Percentiles rank a stretch among this genome's conserved stretches.
phyloP scores from a whole-genome alignment of 2,888 invertebrate species.

The Caenorhabditis wallacei region DNA sequence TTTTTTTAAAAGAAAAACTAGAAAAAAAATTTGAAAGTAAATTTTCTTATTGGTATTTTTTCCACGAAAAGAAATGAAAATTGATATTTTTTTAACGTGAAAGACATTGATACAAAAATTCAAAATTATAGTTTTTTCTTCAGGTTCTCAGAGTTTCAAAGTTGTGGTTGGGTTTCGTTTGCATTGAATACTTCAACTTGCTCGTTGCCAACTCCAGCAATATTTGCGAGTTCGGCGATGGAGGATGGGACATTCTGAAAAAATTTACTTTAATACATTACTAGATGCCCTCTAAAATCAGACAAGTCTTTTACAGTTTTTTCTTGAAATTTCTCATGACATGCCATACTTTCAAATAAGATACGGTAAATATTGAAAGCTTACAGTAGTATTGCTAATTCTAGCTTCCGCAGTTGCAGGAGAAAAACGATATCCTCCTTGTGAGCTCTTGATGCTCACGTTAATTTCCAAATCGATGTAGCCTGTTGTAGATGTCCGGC shows the following conservation, averaged over 20 bases:
- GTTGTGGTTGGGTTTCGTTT: neutral
- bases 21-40: no score
- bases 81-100: no score
- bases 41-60: no score
- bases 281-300: no score
- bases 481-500: constrained; percentile 46
- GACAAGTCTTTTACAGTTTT: no score
- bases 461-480: constrained; percentile 51
- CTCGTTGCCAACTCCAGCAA: neutral
- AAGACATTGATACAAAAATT: no score
- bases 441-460: constrained; percentile 26
- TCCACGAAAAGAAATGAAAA: no score
- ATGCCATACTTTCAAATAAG: no score
- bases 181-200: neutral
- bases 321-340: no score
- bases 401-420: neutral
- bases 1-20: neutral
- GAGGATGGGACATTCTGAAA: constrained; percentile 23
- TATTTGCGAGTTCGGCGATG: constrained; percentile 5
- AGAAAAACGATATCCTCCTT: constrained; percentile 16
- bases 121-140: no score
- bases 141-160: no score
- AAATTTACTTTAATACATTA: neutral
- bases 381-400: neutral
- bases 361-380: neutral